Base-by-base conservation (phyloP, 1,140 invertebrate genomes). In the Brachionus manjavacas region DNA sequence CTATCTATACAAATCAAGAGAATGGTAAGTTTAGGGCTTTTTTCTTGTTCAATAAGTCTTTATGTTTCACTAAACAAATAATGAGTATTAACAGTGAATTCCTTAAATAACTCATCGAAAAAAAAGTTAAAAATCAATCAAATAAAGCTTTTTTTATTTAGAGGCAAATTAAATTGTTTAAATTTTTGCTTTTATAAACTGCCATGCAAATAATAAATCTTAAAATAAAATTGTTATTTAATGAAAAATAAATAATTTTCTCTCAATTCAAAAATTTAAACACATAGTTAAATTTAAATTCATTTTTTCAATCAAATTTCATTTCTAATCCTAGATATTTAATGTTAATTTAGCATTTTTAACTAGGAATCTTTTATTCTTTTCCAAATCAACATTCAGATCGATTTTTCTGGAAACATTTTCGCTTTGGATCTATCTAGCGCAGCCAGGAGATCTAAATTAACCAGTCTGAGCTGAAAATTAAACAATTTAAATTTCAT, bases 201-300 rank as follows among this genome's bases (percentile, higher is more conserved):
- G 52, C 3, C 52, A 60, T 60, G 52, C 52, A 60, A 60, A 60
- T 60, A 60, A 9, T 60, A 60, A 60, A 60, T 60, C 16, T 60
- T 60, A 60, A 60, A 60, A 60, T 60, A 60, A 60, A 60, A 60
- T 60, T 60, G 52, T 60, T 60, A 60, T 60, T 60, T 60, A 60
- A 60, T 60, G 52, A 20, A 60, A 60, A 60, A 60, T 60, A 60
- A 60, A 23, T 8, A 60, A 60, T 20, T 60, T 55, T 60, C 20
- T 60, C 20, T 60, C 52, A 60, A 20, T 20, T 20, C 8, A 60
- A 60, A 60, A 9, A 60, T 20, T 60, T 23, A 60, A 60, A 60
- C 16, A 60, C 43, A 20, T 25, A 60, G 52, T 60, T 60, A 60
- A 60, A 60, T 23, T 60, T 60, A 60, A 60, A 60, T 23, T 60